Evolutionary conservation across 1,140 invertebrate genomes (phyloP).

Genomic region (Tigriopus japonicus): DNA sequence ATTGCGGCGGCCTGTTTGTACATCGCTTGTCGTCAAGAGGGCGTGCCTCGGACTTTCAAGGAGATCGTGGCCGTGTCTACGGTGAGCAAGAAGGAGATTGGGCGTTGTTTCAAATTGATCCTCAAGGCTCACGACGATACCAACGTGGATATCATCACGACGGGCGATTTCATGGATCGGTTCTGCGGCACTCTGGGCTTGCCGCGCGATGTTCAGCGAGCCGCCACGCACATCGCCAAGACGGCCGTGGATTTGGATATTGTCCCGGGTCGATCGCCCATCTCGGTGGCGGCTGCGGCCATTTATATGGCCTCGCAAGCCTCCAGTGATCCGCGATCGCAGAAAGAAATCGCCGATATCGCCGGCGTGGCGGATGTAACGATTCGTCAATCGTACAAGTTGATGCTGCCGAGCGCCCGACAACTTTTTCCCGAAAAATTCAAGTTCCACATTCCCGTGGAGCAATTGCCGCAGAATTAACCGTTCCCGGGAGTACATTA

Average conservation of each 20-base stretch:
- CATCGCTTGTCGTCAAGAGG: slow-evolving; percentile 95
- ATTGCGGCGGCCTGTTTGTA: slow-evolving; percentile 97
- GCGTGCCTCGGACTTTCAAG: slow-evolving; percentile 95
- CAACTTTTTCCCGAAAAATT: slow-evolving; percentile 91
- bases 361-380: slow-evolving; percentile 95
- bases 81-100: slow-evolving; percentile 98
- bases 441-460: slow-evolving; percentile 82
- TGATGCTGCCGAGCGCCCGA: slow-evolving; percentile 83
- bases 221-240: slow-evolving; percentile 86
- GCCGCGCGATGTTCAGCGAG: slow-evolving; percentile 77
- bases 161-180: slow-evolving; percentile 92
- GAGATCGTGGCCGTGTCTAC: slow-evolving; percentile 97
- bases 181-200: slow-evolving; percentile 68
- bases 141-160: slow-evolving; percentile 92
- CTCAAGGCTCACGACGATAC: slow-evolving; percentile 68
- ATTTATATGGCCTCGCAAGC: slow-evolving; percentile 85
- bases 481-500: background rate
- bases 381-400: slow-evolving; percentile 89
- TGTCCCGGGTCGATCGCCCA: slow-evolving; percentile 93
- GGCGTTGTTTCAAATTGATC: slow-evolving; percentile 85
- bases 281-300: slow-evolving; percentile 94
- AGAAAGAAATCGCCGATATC: slow-evolving; percentile 97
- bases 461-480: slow-evolving; percentile 74
- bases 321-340: slow-evolving; percentile 79
- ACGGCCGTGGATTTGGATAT: slow-evolving; percentile 94